Conservation (phyloP, 2,888 invertebrate species). For the Strigamia crassipes region DNA sequence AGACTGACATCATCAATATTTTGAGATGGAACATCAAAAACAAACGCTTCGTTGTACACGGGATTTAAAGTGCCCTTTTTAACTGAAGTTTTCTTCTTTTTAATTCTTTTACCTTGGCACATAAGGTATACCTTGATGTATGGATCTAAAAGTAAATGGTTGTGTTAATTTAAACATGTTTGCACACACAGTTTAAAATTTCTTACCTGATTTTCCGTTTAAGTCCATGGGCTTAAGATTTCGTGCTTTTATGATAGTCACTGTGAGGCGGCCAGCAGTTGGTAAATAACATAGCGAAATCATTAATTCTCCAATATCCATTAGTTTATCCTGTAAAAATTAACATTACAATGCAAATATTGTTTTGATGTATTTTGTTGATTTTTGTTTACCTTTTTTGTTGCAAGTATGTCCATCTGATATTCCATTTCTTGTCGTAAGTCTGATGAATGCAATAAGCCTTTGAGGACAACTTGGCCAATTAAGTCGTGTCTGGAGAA, state of each 20-base stretch:
- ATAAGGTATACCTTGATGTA: constrained; percentile 90
- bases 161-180: not conserved
- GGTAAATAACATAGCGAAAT: constrained; percentile 87
- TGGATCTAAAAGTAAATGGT: constrained; percentile 69
- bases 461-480: constrained; percentile 80
- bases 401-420: constrained; percentile 80
- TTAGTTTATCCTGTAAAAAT: constrained; percentile 69
- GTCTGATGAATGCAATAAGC: constrained; percentile 76
- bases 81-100: constrained; percentile 91
- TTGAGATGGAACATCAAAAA: constrained; percentile 85
- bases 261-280: constrained; percentile 85
- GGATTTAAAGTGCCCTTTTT: constrained; percentile 84
- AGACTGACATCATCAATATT: constrained; percentile 81
- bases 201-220: constrained; percentile 83
- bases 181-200: not conserved
- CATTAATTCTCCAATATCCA: constrained; percentile 89
- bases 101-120: constrained; percentile 84
- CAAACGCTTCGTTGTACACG: constrained; percentile 90
- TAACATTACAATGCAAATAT: not conserved
- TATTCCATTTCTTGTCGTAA: constrained; percentile 80
- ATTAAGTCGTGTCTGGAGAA: constrained; percentile 86
- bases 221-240: constrained; percentile 93
- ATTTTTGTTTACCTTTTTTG: constrained; percentile 68
- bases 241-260: constrained; percentile 88
- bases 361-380: not conserved